Evolutionary conservation across 2,113 vertebrate genomes (phyloP), one percentile per base, ranked within the genome.

Genomic region (Bufo gargarizans): DNA sequence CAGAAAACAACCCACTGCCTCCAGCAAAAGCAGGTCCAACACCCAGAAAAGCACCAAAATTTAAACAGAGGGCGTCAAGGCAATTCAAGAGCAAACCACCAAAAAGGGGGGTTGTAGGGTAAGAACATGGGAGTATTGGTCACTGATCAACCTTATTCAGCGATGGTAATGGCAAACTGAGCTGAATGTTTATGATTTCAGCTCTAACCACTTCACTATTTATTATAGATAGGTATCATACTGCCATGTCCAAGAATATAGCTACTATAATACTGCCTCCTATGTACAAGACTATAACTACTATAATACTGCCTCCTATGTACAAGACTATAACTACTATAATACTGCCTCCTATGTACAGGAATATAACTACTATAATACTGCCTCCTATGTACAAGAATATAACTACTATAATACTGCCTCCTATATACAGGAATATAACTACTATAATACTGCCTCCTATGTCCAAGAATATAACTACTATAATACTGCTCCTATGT

Each of bases 51-150:
- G 89, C 87, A 43, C 90, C 84, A 16, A 91, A 89, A 86, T 91
- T 91, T 77, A 91, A 91, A 76, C 90, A 90, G 4, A 88, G 90
- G 22, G 72, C 61, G 19, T 79, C 86, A n/a, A 90, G 63, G 56
- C 72, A 90, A 33, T 91, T 91, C 65, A 91, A 91, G 50, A 91
- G 90, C 84, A 91, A 90, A 86, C 90, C 90, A 6, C 90, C 90
- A 65, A 91, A 89, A 63, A 90, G 59, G 86, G 90, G 90, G 67
- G 72, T 91, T 71, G 19, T 88, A 74, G 90, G 90, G 90, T 91
- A 89, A 86, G 89, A 63, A 69, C n/a, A 55, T 16, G 16, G 33
- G 14, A 19, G 10, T 53, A 22, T 0, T 45, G 4, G 33, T 45
- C 5, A 72, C 69, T 72, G 43, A 45, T 6, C 33, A 72, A 72